These are phyloP conservation scores for Rallus limicola DNA, from an alignment of 2,113 vertebrate species.

Conservation along the genomic window DNA sequence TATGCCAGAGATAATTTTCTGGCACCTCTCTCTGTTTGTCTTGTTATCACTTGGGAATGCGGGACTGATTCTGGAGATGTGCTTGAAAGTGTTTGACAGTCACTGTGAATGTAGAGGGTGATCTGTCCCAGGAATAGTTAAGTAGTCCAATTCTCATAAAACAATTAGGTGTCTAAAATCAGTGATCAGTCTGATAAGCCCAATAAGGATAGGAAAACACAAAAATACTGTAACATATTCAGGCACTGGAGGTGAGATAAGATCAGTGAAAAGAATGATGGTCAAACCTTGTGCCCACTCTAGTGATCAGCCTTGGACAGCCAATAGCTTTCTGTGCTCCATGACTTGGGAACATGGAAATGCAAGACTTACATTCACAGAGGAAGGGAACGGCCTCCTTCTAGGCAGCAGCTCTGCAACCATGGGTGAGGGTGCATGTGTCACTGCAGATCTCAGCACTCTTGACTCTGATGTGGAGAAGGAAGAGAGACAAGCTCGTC, in stretches of 20 bases:
- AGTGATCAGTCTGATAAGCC: not conserved
- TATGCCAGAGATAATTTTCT: not conserved
- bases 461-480: conserved; percentile 5
- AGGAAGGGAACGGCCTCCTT: not conserved
- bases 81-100: conserved; percentile 17
- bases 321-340: not conserved
- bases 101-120: not conserved
- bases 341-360: not conserved
- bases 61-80: not conserved
- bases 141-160: not conserved
- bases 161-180: conserved; percentile 24
- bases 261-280: not conserved
- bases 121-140: not conserved
- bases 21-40: not conserved
- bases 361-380: not conserved
- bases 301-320: not conserved
- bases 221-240: not conserved
- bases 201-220: not conserved
- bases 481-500: conserved; percentile 54
- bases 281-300: not conserved
- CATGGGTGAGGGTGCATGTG: not conserved
- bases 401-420: not conserved
- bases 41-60: not conserved
- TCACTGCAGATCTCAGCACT: not conserved
- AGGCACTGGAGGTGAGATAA: not conserved